phyloP scores from a whole-genome alignment of 23 tunicate genomes.

The Clavelina lepadiformis region DNA sequence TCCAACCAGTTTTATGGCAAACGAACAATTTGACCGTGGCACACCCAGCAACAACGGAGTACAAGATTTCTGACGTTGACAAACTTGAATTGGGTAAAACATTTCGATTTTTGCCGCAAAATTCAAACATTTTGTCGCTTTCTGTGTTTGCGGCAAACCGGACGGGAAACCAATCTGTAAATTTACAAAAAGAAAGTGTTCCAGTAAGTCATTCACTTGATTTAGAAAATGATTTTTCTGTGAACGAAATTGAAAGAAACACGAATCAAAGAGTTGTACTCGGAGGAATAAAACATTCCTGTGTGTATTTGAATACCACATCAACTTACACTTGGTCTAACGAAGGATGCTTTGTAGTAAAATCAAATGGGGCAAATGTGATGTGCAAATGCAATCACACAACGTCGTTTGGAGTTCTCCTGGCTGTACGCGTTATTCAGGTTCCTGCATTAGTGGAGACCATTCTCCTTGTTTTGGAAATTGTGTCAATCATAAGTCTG shows the following conservation, averaged over 20 bases:
- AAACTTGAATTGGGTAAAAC: not conserved
- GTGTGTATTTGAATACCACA: slow-evolving; percentile 5
- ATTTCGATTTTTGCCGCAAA: not conserved
- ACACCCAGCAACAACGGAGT: not conserved
- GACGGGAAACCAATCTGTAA: not conserved
- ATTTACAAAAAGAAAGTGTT: slow-evolving; percentile 3
- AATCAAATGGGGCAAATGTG: not conserved
- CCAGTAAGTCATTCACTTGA: slow-evolving; percentile 8
- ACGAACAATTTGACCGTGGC: not conserved
- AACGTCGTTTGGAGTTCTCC: slow-evolving; percentile 57
- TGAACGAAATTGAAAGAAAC: not conserved
- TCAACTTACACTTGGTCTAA: slow-evolving; percentile 16
- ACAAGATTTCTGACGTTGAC: not conserved
- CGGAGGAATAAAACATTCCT: slow-evolving; percentile 9
- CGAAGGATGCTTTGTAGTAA: slow-evolving; percentile 20
- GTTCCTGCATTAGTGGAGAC: slow-evolving; percentile 33
- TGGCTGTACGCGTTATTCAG: slow-evolving; percentile 31
- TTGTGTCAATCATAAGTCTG: slow-evolving; percentile 25
- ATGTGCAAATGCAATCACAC: slow-evolving; percentile 63
- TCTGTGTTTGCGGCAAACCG: slow-evolving; percentile 4
- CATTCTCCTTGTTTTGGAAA: slow-evolving; percentile 20
- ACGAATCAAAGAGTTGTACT: not conserved
- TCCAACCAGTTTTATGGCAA: too few species aligned
- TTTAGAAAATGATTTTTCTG: not conserved
- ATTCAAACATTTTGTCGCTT: not conserved